Evolutionary conservation across 2,797 vertebrate species (phyloP).

Genomic region (Cyprinella venusta): DNA sequence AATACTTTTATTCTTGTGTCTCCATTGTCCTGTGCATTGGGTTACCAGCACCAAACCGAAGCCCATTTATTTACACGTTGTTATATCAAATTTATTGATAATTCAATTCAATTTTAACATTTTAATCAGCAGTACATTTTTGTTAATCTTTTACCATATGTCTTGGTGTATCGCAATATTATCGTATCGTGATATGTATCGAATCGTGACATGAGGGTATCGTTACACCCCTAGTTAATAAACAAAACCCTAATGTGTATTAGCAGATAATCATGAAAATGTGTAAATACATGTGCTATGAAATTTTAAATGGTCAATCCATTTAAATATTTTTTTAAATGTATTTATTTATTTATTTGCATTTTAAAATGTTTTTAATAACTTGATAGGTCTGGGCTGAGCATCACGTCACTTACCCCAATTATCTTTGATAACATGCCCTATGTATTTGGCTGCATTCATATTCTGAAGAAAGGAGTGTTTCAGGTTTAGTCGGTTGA

Average conservation of each 20-base stretch:
- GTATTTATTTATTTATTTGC: not conserved
- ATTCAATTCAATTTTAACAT: too few species aligned
- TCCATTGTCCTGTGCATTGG: too few species aligned
- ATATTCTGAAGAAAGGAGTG: not conserved
- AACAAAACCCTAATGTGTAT: not conserved
- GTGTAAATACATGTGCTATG: too few species aligned
- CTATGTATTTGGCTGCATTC: not conserved
- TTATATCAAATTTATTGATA: too few species aligned
- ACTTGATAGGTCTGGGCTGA: not conserved
- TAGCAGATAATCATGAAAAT: not conserved
- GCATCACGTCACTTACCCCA: not conserved
- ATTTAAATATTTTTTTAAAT: not conserved
- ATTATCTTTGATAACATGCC: not conserved
- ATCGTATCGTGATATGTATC: too few species aligned
- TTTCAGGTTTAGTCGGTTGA: constrained; percentile 18
- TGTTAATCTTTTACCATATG: too few species aligned
- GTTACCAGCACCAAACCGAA: too few species aligned
- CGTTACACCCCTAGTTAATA: not conserved
- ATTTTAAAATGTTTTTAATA: not conserved
- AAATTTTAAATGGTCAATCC: not conserved
- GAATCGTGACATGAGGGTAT: too few species aligned
- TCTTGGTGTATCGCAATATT: too few species aligned
- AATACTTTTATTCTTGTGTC: too few species aligned
- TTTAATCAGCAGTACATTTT: too few species aligned
- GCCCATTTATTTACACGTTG: too few species aligned